Percentiles rank a stretch among this genome's conserved stretches.
Conservation (phyloP, 2,888 invertebrate genomes). For the Tenthredo distinguenda region DNA sequence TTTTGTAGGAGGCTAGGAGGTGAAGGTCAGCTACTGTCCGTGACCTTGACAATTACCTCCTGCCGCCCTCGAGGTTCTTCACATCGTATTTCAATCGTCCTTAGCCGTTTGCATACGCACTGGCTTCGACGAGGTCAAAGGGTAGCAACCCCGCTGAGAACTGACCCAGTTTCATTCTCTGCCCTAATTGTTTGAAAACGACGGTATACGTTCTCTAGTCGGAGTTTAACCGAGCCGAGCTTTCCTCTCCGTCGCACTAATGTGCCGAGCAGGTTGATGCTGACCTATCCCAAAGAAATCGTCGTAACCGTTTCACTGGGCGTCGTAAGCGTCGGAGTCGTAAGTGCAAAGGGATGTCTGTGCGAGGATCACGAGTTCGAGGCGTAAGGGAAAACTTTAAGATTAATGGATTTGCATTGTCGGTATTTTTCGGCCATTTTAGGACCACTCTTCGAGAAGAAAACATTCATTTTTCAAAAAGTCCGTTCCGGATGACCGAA, state of each 20-base stretch:
- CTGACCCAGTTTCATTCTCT: slow-evolving; percentile 62
- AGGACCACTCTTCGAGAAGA: slow-evolving; percentile 76
- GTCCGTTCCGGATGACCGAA: slow-evolving; percentile 66
- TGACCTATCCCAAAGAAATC: slow-evolving; percentile 50
- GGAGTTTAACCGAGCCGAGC: background rate
- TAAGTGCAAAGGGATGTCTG: slow-evolving; percentile 76
- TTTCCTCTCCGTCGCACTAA: slow-evolving; percentile 28
- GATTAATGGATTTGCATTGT: slow-evolving; percentile 78
- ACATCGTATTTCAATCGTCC: slow-evolving; percentile 17
- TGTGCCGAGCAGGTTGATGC: slow-evolving; percentile 16
- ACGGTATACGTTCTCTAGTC: slow-evolving; percentile 12
- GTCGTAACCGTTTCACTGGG: slow-evolving; percentile 17
- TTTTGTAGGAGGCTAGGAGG: slow-evolving; percentile 62
- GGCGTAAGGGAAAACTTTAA: slow-evolving; percentile 68
- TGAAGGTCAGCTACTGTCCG: slow-evolving; percentile 64
- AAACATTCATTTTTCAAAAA: slow-evolving; percentile 77
- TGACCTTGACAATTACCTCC: slow-evolving; percentile 67
- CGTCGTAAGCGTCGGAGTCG: slow-evolving; percentile 51
- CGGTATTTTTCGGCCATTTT: slow-evolving; percentile 77
- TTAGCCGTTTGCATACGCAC: slow-evolving; percentile 8
- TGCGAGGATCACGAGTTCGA: slow-evolving; percentile 53
- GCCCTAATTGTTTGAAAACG: slow-evolving; percentile 65
- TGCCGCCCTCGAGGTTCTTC: slow-evolving; percentile 62
- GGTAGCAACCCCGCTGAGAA: slow-evolving; percentile 46
- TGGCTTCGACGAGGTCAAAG: slow-evolving; percentile 2